These are phyloP conservation scores for Pollachius pollachius DNA, from an alignment of 2,113 vertebrate genomes.

Conservation along the genomic window DNA sequence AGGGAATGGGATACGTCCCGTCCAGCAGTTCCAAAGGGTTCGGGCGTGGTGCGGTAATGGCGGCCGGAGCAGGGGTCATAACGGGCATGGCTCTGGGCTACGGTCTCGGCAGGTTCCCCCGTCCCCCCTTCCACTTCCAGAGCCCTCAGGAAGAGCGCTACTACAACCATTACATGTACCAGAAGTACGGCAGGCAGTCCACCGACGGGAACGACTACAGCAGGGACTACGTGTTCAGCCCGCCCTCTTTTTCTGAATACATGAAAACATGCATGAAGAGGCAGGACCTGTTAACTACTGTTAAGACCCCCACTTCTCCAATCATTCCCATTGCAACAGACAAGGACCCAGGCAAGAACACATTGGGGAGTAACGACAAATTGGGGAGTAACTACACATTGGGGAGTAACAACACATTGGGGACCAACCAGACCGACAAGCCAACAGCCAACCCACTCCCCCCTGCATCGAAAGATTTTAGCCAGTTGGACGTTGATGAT, in stretches of 20 bases:
- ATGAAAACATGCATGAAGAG: constrained; percentile 62
- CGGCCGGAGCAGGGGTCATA: constrained; percentile 62
- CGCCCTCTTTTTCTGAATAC: constrained; percentile 42
- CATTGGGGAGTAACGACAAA: neutral
- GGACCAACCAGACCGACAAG: constrained; percentile 2
- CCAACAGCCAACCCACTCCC: neutral
- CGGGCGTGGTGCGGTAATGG: constrained; percentile 58
- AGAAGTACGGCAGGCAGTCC: constrained; percentile 51
- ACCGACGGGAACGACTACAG: constrained; percentile 55
- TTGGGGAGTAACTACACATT: neutral
- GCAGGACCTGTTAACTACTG: constrained; percentile 47
- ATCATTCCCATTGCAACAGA: neutral
- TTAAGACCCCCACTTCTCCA: neutral
- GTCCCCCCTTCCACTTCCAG: constrained; percentile 59
- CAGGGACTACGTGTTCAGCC: constrained; percentile 53
- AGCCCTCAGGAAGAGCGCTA: constrained; percentile 60
- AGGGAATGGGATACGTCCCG: constrained; percentile 50
- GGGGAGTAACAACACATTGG: constrained; percentile 9
- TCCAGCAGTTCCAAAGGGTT: constrained; percentile 64
- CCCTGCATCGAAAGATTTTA: neutral
- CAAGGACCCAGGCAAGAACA: neutral
- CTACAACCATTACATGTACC: constrained; percentile 75
- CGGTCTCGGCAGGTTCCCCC: constrained; percentile 66
- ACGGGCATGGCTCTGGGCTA: constrained; percentile 72
- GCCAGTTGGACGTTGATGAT: neutral